phyloP scores from a whole-genome alignment of 2,797 vertebrate genomes.

The Sebastes dallii region DNA sequence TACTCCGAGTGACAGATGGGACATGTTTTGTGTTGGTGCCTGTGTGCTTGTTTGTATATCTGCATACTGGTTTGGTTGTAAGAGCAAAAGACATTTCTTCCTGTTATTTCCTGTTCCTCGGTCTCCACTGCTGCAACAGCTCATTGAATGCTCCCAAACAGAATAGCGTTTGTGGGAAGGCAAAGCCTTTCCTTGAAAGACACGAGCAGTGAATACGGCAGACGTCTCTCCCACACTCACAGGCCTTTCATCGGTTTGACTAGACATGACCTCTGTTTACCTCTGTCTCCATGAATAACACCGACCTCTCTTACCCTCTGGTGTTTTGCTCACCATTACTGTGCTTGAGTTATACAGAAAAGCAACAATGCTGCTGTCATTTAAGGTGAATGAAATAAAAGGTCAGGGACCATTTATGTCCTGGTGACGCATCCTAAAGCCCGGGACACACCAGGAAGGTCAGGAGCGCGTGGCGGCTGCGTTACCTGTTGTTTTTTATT shows the following conservation, averaged over 20 bases:
- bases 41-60: neutral
- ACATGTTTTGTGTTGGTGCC: neutral
- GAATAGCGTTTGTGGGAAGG: neutral
- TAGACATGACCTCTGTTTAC: slow-evolving; percentile 21
- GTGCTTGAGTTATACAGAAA: neutral
- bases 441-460: too few relatives aligned
- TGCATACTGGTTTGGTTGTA: neutral
- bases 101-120: slow-evolving; percentile 1
- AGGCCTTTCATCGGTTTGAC: neutral
- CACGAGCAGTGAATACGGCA: slow-evolving; percentile 5
- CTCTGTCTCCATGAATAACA: neutral
- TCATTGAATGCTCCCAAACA: slow-evolving; percentile 8
- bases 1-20: neutral
- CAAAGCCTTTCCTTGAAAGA: slow-evolving; percentile 8
- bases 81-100: neutral
- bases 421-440: too few relatives aligned
- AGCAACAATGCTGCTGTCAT: neutral
- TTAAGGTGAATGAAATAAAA: neutral
- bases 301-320: neutral
- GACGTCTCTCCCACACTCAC: slow-evolving; percentile 2
- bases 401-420: neutral
- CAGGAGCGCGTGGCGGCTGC: too few relatives aligned
- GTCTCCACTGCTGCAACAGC: neutral
- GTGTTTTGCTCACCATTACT: neutral
- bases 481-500: too few relatives aligned